Percentiles rank a stretch among this genome's conserved stretches.
These are phyloP conservation scores for Antechinus flavipes DNA, from an alignment of 2,113 vertebrate species.

Conservation along the genomic window DNA sequence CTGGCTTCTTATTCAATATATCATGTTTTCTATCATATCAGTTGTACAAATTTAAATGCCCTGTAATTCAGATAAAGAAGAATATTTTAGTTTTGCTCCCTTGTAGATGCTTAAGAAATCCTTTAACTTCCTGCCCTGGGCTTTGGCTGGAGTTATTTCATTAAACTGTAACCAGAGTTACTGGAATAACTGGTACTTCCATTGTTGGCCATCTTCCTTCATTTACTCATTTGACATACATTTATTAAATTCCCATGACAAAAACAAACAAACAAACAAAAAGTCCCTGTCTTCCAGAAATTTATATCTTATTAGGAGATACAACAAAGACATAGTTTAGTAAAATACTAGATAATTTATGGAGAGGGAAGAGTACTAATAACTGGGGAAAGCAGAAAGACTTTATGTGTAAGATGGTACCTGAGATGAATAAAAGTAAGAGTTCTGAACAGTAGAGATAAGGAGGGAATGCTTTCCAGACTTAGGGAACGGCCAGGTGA, in stretches of 20 bases:
- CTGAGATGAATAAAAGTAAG: not conserved
- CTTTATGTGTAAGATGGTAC: not conserved
- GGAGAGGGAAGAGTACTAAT: not conserved
- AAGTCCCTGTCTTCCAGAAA: not conserved
- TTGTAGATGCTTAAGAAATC: not conserved
- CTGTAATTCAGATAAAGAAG: not conserved
- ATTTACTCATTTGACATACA: not conserved
- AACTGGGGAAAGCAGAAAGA: not conserved
- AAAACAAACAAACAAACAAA: not conserved
- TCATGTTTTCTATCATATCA: not conserved
- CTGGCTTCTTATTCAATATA: not conserved
- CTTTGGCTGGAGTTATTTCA: not conserved
- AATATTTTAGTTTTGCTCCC: not conserved
- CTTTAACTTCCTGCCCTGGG: not conserved
- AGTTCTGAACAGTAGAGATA: not conserved
- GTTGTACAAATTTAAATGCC: not conserved
- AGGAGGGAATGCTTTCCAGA: not conserved
- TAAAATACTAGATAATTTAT: not conserved
- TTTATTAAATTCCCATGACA: not conserved
- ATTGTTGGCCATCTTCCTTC: not conserved
- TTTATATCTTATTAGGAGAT: not conserved
- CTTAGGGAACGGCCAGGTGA: not conserved
- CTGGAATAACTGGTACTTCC: not conserved
- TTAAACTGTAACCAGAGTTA: not conserved
- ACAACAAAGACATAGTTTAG: not conserved